These are phyloP conservation scores for Siderastrea radians DNA, from an alignment of 92 coral and sea anemone species.

Conservation along the genomic window DNA sequence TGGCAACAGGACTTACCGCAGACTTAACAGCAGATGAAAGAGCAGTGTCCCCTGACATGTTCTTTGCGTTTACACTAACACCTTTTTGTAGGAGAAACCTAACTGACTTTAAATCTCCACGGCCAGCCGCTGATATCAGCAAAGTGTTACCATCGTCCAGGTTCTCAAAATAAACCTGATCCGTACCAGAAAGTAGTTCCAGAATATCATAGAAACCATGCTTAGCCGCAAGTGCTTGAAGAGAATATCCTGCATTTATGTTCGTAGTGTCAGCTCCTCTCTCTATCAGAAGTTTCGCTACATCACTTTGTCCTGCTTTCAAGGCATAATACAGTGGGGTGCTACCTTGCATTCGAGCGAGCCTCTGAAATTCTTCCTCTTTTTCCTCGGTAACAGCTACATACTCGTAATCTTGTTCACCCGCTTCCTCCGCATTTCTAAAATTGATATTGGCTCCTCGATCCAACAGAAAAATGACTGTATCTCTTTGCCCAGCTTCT, in stretches of 20 bases:
- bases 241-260: not conserved
- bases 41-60: not conserved
- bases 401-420: not conserved
- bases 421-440: no score
- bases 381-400: not conserved
- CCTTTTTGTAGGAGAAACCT: not conserved
- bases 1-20: not conserved
- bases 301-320: not conserved
- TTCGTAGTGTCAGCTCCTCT: conserved; percentile 26
- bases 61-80: not conserved
- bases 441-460: conserved; percentile 15
- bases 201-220: not conserved
- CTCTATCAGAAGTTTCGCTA: not conserved
- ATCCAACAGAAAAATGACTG: not conserved
- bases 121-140: not conserved
- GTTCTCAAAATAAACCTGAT: not conserved
- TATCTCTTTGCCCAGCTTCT: not conserved
- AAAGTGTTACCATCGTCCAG: not conserved
- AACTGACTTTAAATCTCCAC: conserved; percentile 1
- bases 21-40: not conserved
- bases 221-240: conserved; percentile 7
- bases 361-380: not conserved
- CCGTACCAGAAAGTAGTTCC: not conserved
- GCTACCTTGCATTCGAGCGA: not conserved
- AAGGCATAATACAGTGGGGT: conserved; percentile 2